These are phyloP conservation scores for Colossoma macropomum DNA, from an alignment of 2,113 vertebrate genomes.

Conservation along the genomic window DNA sequence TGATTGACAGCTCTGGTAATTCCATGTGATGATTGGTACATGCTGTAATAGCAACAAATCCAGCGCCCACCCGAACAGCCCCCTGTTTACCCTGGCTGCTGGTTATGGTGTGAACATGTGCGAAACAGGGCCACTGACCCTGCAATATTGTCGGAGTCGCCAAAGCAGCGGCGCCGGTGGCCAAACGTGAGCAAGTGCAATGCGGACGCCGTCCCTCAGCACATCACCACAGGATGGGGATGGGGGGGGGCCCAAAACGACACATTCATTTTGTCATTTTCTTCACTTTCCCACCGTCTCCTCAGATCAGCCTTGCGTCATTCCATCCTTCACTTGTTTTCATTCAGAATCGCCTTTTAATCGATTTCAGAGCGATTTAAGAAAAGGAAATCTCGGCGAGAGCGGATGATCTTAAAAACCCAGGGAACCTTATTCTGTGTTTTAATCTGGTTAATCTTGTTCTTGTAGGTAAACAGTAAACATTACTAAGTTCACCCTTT, in stretches of 20 bases:
- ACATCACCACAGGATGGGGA: not conserved
- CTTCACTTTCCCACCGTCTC: not conserved
- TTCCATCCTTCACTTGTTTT: not conserved
- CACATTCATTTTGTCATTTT: not conserved
- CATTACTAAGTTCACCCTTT: no score
- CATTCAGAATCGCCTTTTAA: not conserved
- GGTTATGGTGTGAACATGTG: constrained; percentile 16
- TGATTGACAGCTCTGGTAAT: constrained; percentile 48
- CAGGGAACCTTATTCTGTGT: no score
- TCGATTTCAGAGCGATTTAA: no score
- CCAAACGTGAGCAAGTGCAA: constrained; percentile 1
- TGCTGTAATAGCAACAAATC: constrained; percentile 25
- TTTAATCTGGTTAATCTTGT: no score
- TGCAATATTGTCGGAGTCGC: constrained; percentile 24
- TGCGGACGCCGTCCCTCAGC: not conserved
- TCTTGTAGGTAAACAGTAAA: no score
- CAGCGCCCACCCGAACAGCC: not conserved
- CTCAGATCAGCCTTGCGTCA: not conserved
- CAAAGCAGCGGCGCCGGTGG: not conserved
- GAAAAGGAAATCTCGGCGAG: no score
- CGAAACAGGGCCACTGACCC: constrained; percentile 21
- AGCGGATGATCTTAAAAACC: no score
- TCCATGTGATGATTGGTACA: constrained; percentile 37
- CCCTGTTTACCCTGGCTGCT: constrained; percentile 1
- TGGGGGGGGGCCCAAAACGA: not conserved